Evolutionary conservation across 1,140 invertebrate species (phyloP).

Genomic region (Drosophila orosa): DNA sequence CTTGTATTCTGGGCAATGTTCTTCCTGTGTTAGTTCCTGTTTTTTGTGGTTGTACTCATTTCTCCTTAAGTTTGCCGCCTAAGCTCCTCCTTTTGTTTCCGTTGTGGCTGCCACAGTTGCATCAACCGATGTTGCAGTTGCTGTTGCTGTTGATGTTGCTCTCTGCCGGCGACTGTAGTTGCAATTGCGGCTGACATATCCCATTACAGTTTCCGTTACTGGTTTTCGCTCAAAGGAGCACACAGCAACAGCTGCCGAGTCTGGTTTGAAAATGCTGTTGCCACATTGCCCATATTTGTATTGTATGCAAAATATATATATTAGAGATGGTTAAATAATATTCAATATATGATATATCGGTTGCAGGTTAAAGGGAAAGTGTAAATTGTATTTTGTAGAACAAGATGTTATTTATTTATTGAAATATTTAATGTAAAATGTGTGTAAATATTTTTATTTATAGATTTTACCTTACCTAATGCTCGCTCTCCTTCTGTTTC

Average conservation of each 20-base stretch:
- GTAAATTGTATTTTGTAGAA: too few relatives aligned
- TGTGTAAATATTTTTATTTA: background rate
- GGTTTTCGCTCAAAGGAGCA: conserved; percentile 25
- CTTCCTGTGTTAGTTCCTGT: conserved; percentile 12
- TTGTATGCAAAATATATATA: background rate
- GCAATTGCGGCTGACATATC: conserved; percentile 47
- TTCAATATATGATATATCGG: background rate
- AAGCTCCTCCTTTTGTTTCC: conserved; percentile 29
- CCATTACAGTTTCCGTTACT: conserved; percentile 55
- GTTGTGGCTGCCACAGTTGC: conserved; percentile 17
- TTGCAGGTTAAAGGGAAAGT: background rate
- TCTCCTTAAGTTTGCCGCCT: conserved; percentile 14
- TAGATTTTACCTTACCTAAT: background rate
- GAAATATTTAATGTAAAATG: background rate
- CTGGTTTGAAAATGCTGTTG: conserved; percentile 4
- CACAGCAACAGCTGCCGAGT: conserved; percentile 13
- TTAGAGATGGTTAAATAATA: conserved; percentile 10
- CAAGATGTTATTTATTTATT: background rate
- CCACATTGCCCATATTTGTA: background rate
- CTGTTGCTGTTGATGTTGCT: background rate
- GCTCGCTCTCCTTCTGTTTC: conserved; percentile 1
- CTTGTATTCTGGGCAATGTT: background rate
- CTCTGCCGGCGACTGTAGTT: conserved; percentile 14
- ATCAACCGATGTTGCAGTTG: conserved; percentile 8
- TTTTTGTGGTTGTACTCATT: conserved; percentile 5